A percentile compares a stretch with the other conserved stretches of the same genome.
phyloP scores from a whole-genome alignment of 2,888 invertebrate species.

The Helicoverpa assulta region DNA sequence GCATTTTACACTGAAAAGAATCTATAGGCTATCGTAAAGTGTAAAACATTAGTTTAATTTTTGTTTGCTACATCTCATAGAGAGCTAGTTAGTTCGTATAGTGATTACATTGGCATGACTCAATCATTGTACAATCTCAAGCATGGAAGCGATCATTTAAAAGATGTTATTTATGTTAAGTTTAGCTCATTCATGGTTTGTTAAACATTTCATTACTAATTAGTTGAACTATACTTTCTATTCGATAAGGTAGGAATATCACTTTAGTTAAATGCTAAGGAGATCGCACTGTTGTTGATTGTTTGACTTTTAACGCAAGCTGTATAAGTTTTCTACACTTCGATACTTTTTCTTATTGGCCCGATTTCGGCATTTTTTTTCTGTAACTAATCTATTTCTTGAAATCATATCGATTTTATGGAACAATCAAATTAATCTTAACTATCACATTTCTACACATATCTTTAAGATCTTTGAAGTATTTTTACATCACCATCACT shows the following conservation, averaged over 20 bases:
- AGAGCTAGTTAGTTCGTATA: conserved; percentile 60
- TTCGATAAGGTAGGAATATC: conserved; percentile 53
- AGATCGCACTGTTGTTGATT: conserved; percentile 54
- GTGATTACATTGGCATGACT: conserved; percentile 68
- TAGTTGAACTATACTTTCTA: conserved; percentile 36
- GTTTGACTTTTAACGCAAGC: conserved; percentile 38
- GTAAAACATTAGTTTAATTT: conserved; percentile 61
- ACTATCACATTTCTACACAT: conserved; percentile 37
- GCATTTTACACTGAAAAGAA: conserved; percentile 52
- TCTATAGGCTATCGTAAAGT: conserved; percentile 55
- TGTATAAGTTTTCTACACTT: conserved; percentile 32
- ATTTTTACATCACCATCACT: conserved; percentile 29
- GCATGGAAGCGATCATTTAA: conserved; percentile 69
- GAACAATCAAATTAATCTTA: conserved; percentile 1
- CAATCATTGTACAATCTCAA: conserved; percentile 66
- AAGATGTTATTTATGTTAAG: conserved; percentile 51
- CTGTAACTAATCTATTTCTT: conserved; percentile 32
- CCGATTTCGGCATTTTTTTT: conserved; percentile 13
- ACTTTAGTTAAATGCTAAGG: conserved; percentile 44
- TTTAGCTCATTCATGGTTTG: conserved; percentile 49
- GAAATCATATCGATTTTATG: conserved; percentile 21
- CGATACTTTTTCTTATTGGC: conserved; percentile 19
- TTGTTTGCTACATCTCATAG: conserved; percentile 73
- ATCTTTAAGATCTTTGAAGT: conserved; percentile 22
- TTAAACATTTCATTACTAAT: conserved; percentile 43